phyloP scores from a whole-genome alignment of 2,888 invertebrate genomes.

The Drosophila algonquin region DNA sequence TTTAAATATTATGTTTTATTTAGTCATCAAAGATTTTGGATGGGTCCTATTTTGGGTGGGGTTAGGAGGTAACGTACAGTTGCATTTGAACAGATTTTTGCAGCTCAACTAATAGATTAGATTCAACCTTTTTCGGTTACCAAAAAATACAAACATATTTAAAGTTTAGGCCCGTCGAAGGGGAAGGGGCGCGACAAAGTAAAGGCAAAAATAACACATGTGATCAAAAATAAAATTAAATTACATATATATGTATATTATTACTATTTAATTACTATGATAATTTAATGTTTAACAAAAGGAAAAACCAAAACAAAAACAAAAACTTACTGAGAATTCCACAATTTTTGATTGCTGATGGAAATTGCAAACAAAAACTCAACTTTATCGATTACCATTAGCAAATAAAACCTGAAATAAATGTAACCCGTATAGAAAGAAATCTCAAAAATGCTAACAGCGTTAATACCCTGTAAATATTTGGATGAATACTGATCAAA shows the following conservation, averaged over 20 bases:
- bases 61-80: background rate
- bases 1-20: constrained; percentile 35
- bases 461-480: constrained; percentile 60
- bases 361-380: constrained; percentile 14
- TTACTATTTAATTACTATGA: constrained; percentile 47
- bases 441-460: constrained; percentile 9
- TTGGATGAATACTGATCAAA: constrained; percentile 60
- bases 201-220: constrained; percentile 64
- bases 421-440: constrained; percentile 57
- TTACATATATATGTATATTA: constrained; percentile 53
- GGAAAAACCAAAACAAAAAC: constrained; percentile 13
- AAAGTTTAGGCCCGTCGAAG: constrained; percentile 18
- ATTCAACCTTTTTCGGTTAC: constrained; percentile 28
- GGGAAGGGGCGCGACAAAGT: constrained; percentile 17
- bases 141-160: constrained; percentile 39
- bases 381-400: constrained; percentile 44
- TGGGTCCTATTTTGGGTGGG: background rate
- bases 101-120: constrained; percentile 17
- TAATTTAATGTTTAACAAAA: constrained; percentile 56
- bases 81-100: constrained; percentile 2
- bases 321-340: constrained; percentile 39
- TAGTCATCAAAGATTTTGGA: constrained; percentile 16
- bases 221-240: constrained; percentile 75
- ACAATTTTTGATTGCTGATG: constrained; percentile 50
- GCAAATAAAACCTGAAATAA: constrained; percentile 40